Conservation (phyloP, 2,888 invertebrate genomes). For the Platypus cylindrus region DNA sequence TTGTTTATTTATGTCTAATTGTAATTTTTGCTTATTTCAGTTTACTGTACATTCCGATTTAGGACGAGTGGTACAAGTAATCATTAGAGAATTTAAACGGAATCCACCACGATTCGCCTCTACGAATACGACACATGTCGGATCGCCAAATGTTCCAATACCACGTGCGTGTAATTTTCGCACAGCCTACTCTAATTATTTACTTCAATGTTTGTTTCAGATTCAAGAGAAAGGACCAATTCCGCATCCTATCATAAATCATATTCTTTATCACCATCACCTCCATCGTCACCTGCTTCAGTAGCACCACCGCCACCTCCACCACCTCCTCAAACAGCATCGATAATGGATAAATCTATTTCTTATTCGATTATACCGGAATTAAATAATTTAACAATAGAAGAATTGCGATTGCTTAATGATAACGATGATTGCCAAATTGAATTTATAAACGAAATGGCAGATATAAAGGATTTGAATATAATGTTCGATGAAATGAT, state of each 20-base stretch:
- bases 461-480: slow-evolving; percentile 54
- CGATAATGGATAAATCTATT: neutral
- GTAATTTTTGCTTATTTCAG: slow-evolving; percentile 28
- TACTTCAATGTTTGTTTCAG: slow-evolving; percentile 19
- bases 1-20: slow-evolving; percentile 3
- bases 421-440: slow-evolving; percentile 59
- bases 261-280: slow-evolving; percentile 7
- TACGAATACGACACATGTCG: slow-evolving; percentile 14
- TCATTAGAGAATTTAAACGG: slow-evolving; percentile 64
- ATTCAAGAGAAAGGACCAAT: slow-evolving; percentile 25
- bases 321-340: neutral
- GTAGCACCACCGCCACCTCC: too few relatives aligned
- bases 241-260: slow-evolving; percentile 16
- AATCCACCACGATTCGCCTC: slow-evolving; percentile 40
- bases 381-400: slow-evolving; percentile 39
- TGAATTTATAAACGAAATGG: slow-evolving; percentile 58
- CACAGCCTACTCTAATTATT: too few relatives aligned
- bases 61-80: slow-evolving; percentile 67
- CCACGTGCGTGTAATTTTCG: slow-evolving; percentile 17
- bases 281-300: neutral
- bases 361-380: slow-evolving; percentile 35
- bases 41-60: slow-evolving; percentile 68
- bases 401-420: slow-evolving; percentile 57
- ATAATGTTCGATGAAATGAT: slow-evolving; percentile 58
- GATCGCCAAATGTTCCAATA: slow-evolving; percentile 22